phyloP scores from a whole-genome alignment of 2,888 invertebrate genomes.

The Cetonia aurata region DNA sequence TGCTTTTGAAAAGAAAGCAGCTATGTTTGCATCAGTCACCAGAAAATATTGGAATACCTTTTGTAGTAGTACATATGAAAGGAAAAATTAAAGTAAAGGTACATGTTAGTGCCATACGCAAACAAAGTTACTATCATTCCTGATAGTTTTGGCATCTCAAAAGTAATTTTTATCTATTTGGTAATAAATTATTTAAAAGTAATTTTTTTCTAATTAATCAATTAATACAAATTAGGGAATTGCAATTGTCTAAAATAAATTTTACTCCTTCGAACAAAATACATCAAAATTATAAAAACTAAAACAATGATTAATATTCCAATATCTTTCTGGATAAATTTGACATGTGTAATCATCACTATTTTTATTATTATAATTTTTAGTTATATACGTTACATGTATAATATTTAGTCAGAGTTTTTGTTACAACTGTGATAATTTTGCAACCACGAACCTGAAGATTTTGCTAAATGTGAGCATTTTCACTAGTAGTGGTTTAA shows the following conservation, averaged over 20 bases:
- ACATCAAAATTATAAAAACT: not conserved
- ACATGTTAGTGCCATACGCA: too few species aligned
- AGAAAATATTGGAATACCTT: slow-evolving; percentile 20
- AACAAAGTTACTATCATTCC: too few species aligned
- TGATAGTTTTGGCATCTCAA: too few species aligned
- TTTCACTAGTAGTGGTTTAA: slow-evolving; percentile 9
- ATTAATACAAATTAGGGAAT: too few species aligned
- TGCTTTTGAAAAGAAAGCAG: slow-evolving; percentile 2
- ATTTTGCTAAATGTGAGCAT: too few species aligned
- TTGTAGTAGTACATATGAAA: too few species aligned
- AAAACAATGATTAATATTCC: slow-evolving; percentile 5
- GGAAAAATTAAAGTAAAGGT: too few species aligned
- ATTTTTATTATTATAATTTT: slow-evolving; percentile 20
- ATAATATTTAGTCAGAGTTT: slow-evolving; percentile 37
- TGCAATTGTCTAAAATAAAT: too few species aligned
- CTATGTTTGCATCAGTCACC: not conserved
- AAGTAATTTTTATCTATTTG: too few species aligned
- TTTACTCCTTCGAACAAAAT: too few species aligned
- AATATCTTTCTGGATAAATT: not conserved
- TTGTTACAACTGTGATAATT: slow-evolving; percentile 39
- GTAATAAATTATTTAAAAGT: too few species aligned
- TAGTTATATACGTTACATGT: slow-evolving; percentile 33
- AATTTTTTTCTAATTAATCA: too few species aligned
- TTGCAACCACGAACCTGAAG: slow-evolving; percentile 28
- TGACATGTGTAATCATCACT: slow-evolving; percentile 13